Evolutionary conservation across 2,113 vertebrate genomes (phyloP).

Genomic region (Microtus pennsylvanicus): DNA sequence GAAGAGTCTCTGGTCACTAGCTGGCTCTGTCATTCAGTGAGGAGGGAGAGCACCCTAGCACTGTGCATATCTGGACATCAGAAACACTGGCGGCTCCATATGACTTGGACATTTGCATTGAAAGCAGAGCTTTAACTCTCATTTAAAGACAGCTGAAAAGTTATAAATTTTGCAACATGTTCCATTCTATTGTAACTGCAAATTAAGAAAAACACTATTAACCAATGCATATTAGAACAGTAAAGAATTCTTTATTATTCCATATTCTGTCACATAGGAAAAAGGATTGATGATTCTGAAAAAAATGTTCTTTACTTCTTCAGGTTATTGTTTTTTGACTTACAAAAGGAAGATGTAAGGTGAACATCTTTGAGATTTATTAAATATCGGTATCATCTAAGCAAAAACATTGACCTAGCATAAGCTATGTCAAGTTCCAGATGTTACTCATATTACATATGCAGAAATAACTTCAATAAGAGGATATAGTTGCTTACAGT

Average conservation of each 20-base stretch:
- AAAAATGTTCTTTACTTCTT: background rate
- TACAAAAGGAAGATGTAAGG: background rate
- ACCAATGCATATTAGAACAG: background rate
- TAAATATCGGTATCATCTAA: background rate
- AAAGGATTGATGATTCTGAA: background rate
- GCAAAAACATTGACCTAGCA: background rate
- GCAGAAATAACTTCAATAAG: background rate
- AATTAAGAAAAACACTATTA: background rate
- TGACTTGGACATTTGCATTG: background rate
- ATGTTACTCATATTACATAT: background rate
- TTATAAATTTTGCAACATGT: background rate
- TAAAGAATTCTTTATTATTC: background rate
- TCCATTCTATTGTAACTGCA: background rate
- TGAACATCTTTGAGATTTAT: conserved; percentile 20
- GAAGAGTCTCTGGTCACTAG: background rate
- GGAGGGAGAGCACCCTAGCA: background rate
- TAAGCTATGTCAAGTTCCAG: background rate
- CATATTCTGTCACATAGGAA: background rate
- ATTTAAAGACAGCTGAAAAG: background rate
- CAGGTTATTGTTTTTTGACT: background rate
- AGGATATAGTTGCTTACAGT: background rate
- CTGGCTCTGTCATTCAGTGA: background rate
- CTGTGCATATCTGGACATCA: background rate
- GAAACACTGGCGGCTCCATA: background rate
- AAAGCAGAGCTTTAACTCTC: background rate